Conservation (phyloP, 2,113 vertebrate species). For the Alexandromys fortis region DNA sequence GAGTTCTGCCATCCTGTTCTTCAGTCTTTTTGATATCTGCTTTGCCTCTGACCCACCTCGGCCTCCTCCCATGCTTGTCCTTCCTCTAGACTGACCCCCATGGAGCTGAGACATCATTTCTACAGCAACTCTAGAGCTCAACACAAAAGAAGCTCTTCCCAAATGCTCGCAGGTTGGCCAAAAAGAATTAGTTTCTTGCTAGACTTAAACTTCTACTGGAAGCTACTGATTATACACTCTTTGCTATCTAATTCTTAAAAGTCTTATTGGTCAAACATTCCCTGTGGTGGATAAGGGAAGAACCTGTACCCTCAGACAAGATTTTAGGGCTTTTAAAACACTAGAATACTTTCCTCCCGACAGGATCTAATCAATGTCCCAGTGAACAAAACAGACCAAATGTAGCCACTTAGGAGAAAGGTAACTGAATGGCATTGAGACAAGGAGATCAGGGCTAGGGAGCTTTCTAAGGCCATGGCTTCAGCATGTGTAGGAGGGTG, state of each 20-base stretch:
- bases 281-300: neutral
- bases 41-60: neutral
- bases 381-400: neutral
- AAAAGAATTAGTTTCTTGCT: neutral
- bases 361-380: neutral
- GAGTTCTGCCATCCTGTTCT: fast-evolving
- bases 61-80: neutral
- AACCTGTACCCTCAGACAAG: neutral
- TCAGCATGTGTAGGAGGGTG: neutral
- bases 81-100: neutral
- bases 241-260: neutral
- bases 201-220: neutral
- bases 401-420: neutral
- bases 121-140: neutral
- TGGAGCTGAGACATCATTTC: neutral
- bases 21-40: neutral
- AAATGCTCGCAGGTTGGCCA: neutral
- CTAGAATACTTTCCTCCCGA: neutral
- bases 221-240: neutral
- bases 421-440: neutral
- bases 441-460: neutral
- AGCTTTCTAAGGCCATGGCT: neutral
- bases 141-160: neutral
- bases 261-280: neutral
- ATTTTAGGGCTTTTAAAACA: neutral